A percentile compares a stretch with the other conserved stretches of the same genome.
These are phyloP conservation scores for Crocuta crocuta DNA, from an alignment of 2,113 vertebrate species.

Conservation along the genomic window DNA sequence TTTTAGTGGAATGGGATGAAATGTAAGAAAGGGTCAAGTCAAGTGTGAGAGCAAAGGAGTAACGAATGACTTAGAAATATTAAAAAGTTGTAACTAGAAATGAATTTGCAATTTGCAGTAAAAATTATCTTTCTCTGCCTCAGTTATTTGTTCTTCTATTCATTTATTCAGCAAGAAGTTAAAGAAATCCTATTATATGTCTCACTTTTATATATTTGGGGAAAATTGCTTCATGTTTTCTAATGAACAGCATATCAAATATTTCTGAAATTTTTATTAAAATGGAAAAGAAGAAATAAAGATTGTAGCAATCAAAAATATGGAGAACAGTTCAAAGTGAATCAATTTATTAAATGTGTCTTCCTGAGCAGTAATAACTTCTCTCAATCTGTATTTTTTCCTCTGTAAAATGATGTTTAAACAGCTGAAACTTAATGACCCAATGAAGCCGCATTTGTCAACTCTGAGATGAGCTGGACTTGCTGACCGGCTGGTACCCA, in stretches of 20 bases:
- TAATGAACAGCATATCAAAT: background rate
- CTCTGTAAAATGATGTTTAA: background rate
- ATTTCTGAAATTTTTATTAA: background rate
- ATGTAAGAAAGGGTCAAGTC: background rate
- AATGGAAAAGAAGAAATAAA: background rate
- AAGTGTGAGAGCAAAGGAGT: background rate
- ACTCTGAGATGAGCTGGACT: background rate
- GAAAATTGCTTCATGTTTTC: conserved; percentile 4
- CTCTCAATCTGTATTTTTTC: background rate
- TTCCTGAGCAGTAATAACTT: background rate
- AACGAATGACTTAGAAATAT: conserved; percentile 1
- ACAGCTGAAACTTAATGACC: background rate
- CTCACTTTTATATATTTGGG: background rate
- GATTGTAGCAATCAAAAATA: background rate
- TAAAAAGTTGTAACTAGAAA: background rate
- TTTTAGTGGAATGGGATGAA: background rate
- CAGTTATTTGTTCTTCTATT: background rate
- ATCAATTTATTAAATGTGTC: background rate
- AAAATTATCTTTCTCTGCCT: conserved; percentile 26
- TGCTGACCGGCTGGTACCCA: background rate
- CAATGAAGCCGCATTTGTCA: background rate
- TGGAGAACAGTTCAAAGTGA: background rate
- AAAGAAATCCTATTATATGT: background rate
- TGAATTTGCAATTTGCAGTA: conserved; percentile 7
- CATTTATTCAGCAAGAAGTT: conserved; percentile 26